A percentile compares a stretch with the other conserved stretches of the same genome.
These are phyloP conservation scores for Drosophila lini DNA, from an alignment of 1,140 invertebrate genomes.

Conservation along the genomic window DNA sequence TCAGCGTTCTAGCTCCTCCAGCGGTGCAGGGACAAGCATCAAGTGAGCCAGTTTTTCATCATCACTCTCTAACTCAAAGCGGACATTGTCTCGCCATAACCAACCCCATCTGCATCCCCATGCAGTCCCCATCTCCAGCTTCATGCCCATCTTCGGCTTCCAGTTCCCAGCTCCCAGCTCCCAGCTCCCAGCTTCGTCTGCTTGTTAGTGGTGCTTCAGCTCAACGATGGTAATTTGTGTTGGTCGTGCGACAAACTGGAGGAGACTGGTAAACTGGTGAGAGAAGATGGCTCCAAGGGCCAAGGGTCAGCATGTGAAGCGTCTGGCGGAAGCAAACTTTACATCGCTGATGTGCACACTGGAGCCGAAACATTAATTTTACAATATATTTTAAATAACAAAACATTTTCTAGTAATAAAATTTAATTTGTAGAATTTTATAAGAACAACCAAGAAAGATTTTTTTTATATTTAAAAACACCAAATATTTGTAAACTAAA, in stretches of 20 bases:
- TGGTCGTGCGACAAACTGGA: constrained; percentile 29
- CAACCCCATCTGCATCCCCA: background rate
- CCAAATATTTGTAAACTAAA: background rate
- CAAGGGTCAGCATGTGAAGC: constrained; percentile 29
- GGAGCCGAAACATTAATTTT: background rate
- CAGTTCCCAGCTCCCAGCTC: background rate
- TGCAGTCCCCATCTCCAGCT: background rate
- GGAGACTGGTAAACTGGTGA: background rate
- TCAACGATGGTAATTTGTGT: constrained; percentile 61
- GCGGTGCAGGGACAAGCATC: constrained; percentile 23
- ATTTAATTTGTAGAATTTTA: background rate
- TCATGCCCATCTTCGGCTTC: background rate
- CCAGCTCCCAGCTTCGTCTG: constrained; percentile 1
- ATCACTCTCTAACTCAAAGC: constrained; percentile 46
- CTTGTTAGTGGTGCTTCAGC: constrained; percentile 50
- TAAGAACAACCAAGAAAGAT: background rate
- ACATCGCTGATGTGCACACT: constrained; percentile 1
- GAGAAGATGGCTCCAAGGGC: background rate
- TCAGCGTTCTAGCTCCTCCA: constrained; percentile 4
- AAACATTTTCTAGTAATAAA: too few relatives aligned
- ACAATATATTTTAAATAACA: background rate
- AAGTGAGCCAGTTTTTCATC: constrained; percentile 53
- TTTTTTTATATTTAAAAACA: background rate
- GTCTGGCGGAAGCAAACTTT: constrained; percentile 22
- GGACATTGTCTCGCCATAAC: constrained; percentile 21